These are phyloP conservation scores for Lagorchestes hirsutus DNA, from an alignment of 2,797 vertebrate genomes.

Conservation along the genomic window DNA sequence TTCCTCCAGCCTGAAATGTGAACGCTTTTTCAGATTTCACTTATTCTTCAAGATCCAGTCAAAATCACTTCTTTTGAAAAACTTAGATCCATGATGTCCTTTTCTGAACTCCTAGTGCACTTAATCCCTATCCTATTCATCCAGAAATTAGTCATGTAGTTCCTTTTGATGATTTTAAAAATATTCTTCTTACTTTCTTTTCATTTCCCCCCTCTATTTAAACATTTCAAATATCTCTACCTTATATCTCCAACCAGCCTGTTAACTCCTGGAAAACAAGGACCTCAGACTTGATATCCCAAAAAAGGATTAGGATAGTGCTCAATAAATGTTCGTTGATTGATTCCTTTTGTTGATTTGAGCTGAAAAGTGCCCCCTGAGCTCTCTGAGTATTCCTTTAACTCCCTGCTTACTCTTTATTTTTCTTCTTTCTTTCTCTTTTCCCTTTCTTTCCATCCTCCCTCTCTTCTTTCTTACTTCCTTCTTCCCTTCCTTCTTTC, in stretches of 20 bases:
- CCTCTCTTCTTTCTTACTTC: neutral
- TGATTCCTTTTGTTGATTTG: constrained; percentile 44
- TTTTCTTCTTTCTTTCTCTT: constrained; percentile 32
- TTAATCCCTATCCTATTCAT: neutral
- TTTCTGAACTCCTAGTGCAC: neutral
- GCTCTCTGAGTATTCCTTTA: constrained; percentile 19
- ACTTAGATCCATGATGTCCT: neutral
- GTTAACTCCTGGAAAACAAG: neutral
- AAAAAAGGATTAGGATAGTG: neutral
- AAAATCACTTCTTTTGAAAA: neutral
- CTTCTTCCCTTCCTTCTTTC: neutral
- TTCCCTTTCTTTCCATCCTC: constrained; percentile 3
- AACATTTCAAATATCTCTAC: neutral
- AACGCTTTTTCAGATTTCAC: neutral
- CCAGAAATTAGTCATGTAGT: neutral
- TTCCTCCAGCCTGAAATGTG: neutral
- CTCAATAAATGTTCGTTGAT: constrained; percentile 19
- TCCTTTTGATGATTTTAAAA: neutral
- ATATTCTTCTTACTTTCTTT: neutral
- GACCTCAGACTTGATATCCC: neutral
- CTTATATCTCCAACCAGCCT: neutral
- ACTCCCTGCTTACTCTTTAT: neutral
- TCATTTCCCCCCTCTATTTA: neutral
- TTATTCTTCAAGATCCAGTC: neutral
- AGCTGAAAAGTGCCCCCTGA: neutral